phyloP scores from a whole-genome alignment of 2,888 invertebrate genomes.

The Maniola hyperantus region DNA sequence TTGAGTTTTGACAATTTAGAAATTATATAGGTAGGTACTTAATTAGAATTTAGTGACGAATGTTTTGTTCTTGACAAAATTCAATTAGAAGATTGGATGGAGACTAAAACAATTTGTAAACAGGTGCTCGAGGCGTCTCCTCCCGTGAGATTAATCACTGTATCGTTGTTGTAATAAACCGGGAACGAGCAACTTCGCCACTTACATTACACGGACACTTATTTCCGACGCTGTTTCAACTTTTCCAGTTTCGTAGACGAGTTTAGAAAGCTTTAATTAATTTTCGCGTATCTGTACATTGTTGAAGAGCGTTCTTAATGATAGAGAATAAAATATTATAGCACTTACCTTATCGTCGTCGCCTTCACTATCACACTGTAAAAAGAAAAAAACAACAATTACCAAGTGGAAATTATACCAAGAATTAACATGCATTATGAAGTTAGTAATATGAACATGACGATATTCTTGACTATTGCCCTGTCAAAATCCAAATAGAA shows the following conservation, averaged over 20 bases:
- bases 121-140: constrained; percentile 52
- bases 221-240: constrained; percentile 73
- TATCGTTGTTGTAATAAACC: constrained; percentile 67
- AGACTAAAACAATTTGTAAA: constrained; percentile 55
- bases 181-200: constrained; percentile 75
- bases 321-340: constrained; percentile 49
- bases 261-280: constrained; percentile 68
- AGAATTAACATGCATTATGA: constrained; percentile 34
- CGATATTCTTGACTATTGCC: neutral
- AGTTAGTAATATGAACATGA: constrained; percentile 6
- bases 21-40: too few species aligned
- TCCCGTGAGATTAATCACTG: constrained; percentile 70
- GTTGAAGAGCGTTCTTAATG: constrained; percentile 15
- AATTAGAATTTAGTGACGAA: constrained; percentile 6
- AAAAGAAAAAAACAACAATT: constrained; percentile 71
- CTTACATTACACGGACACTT: constrained; percentile 79
- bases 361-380: constrained; percentile 96
- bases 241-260: constrained; percentile 66
- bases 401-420: constrained; percentile 15
- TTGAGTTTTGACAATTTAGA: constrained; percentile 40
- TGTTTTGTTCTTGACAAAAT: constrained; percentile 34
- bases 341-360: constrained; percentile 94
- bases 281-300: constrained; percentile 61
- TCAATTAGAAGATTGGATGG: constrained; percentile 39
- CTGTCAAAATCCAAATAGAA: neutral